Conservation (phyloP, 1,140 invertebrate species). For the Neoseiulus cucumeris region DNA sequence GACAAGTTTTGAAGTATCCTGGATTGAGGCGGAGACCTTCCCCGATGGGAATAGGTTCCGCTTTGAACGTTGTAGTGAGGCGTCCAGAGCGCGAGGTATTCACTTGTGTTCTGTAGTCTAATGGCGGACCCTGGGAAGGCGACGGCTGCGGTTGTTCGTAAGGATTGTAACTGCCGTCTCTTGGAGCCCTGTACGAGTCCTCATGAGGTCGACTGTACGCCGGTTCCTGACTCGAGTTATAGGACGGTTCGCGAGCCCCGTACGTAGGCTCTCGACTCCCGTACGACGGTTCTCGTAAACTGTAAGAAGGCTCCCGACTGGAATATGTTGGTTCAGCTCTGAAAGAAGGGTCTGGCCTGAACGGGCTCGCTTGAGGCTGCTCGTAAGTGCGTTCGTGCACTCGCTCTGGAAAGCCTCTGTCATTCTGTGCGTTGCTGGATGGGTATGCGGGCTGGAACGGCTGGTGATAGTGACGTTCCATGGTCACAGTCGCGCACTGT, state of each 20-base stretch:
- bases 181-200: neutral
- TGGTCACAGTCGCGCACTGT: neutral
- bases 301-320: neutral
- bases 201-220: slow-evolving; percentile 3
- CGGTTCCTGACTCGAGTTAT: neutral
- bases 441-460: neutral
- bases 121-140: neutral
- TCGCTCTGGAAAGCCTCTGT: neutral
- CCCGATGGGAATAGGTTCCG: slow-evolving; percentile 4
- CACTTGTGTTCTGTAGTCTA: slow-evolving; percentile 5
- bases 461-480: neutral
- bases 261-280: neutral
- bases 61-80: slow-evolving; percentile 1
- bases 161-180: neutral
- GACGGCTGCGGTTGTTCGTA: neutral
- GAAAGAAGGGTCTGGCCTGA: no score
- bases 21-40: neutral
- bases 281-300: neutral
- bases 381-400: neutral
- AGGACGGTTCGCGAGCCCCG: neutral
- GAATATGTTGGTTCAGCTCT: neutral
- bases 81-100: neutral
- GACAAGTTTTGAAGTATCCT: slow-evolving; percentile 7
- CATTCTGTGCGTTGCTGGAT: neutral
- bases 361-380: neutral